Conservation (phyloP, 1,140 invertebrate species). For the Trissolcus basalis region DNA sequence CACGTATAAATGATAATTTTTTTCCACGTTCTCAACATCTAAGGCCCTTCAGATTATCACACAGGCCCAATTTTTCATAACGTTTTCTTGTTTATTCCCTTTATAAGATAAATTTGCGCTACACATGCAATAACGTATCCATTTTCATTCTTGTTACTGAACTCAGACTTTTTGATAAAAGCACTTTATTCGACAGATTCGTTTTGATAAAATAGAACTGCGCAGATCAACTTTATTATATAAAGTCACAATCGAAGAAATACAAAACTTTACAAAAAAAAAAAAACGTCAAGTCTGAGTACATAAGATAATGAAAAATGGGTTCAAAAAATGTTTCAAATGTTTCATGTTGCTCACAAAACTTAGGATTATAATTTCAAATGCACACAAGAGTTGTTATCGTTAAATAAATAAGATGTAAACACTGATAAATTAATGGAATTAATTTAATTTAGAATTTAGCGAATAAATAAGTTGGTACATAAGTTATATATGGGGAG, state of each 20-base stretch:
- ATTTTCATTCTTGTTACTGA: conserved; percentile 9
- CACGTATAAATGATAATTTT: conserved; percentile 50
- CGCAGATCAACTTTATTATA: too few species aligned
- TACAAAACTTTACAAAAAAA: background rate
- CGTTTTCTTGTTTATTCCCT: conserved; percentile 17
- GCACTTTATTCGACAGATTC: background rate
- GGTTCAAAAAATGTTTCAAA: background rate
- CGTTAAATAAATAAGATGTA: conserved; percentile 12
- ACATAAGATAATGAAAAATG: conserved; percentile 6
- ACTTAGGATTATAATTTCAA: conserved; percentile 47
- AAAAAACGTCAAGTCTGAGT: conserved; percentile 18
- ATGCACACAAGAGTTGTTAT: background rate
- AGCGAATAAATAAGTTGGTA: too few species aligned
- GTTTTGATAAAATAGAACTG: background rate
- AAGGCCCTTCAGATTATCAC: conserved; percentile 74
- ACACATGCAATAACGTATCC: conserved; percentile 42
- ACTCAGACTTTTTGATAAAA: conserved; percentile 22
- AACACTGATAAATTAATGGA: background rate
- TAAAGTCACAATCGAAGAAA: background rate
- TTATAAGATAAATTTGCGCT: conserved; percentile 19
- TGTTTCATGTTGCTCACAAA: conserved; percentile 13
- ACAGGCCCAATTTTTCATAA: conserved; percentile 64
- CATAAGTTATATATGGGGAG: too few species aligned
- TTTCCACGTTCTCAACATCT: conserved; percentile 55
- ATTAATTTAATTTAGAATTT: too few species aligned